phyloP scores from a whole-genome alignment of 2,888 invertebrate genomes.

The Andrena praecox region DNA sequence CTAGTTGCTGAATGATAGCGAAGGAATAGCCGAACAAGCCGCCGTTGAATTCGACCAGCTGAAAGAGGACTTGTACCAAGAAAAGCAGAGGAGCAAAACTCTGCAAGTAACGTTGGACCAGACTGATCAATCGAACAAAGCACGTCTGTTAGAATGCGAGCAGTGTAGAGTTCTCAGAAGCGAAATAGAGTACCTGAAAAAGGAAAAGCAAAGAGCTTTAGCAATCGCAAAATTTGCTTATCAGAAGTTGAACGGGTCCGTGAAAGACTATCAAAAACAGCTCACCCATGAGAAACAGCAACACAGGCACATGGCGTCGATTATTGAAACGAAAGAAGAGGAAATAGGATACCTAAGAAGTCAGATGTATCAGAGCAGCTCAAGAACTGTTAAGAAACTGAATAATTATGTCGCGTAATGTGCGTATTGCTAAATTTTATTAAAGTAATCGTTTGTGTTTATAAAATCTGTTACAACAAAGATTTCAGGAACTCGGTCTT shows the following conservation, averaged over 20 bases:
- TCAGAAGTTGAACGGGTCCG: conserved; percentile 66
- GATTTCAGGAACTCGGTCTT: conserved; percentile 7
- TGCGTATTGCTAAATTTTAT: conserved; percentile 22
- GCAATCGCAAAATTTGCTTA: conserved; percentile 72
- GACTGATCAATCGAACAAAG: conserved; percentile 55
- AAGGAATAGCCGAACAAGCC: conserved; percentile 72
- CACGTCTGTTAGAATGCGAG: conserved; percentile 50
- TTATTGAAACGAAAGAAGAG: conserved; percentile 60
- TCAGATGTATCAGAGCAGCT: conserved; percentile 58
- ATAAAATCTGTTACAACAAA: conserved; percentile 8
- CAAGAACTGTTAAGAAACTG: background rate
- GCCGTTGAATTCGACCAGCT: conserved; percentile 75
- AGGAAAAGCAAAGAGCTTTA: conserved; percentile 71
- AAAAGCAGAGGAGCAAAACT: conserved; percentile 66
- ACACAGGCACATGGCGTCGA: conserved; percentile 52
- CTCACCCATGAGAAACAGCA: conserved; percentile 62
- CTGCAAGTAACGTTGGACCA: conserved; percentile 63
- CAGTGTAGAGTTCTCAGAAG: conserved; percentile 64
- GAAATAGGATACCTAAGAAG: conserved; percentile 70
- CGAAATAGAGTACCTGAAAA: conserved; percentile 58
- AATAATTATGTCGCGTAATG: conserved; percentile 11
- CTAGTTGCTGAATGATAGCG: conserved; percentile 75
- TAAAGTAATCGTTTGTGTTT: conserved; percentile 11
- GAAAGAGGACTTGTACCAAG: conserved; percentile 68
- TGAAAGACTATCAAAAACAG: conserved; percentile 64